These are phyloP conservation scores for Aleiodes testaceus DNA, from an alignment of 2,888 invertebrate species.

Conservation along the genomic window DNA sequence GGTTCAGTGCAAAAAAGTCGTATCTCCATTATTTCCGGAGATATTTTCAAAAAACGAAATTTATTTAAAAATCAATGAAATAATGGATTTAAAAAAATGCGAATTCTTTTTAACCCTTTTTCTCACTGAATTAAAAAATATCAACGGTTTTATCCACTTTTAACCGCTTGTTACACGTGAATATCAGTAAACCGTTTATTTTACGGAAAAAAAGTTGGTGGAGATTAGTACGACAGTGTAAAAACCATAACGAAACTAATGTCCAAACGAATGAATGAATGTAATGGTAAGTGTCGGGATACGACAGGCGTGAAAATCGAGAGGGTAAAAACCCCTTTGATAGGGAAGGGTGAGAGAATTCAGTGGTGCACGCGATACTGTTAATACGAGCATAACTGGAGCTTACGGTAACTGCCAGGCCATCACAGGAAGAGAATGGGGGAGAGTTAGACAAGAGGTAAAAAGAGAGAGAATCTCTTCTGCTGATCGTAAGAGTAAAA, in stretches of 20 bases:
- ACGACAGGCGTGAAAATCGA: slow-evolving; percentile 48
- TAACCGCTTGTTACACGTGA: too few species aligned
- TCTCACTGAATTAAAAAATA: too few species aligned
- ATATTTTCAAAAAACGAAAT: too few species aligned
- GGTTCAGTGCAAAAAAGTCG: too few species aligned
- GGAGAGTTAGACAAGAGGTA: slow-evolving; percentile 36
- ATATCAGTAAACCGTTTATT: too few species aligned
- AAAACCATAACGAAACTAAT: slow-evolving; percentile 38
- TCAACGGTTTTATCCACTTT: too few species aligned
- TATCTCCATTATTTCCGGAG: too few species aligned
- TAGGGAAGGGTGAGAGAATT: background rate
- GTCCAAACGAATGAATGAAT: slow-evolving; percentile 36
- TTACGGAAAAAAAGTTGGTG: slow-evolving; percentile 4
- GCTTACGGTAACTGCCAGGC: slow-evolving; percentile 50
- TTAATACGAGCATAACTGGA: slow-evolving; percentile 51
- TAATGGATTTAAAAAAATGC: too few species aligned
- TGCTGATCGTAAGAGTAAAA: slow-evolving; percentile 20
- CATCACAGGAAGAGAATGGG: slow-evolving; percentile 17
- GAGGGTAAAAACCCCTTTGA: slow-evolving; percentile 30
- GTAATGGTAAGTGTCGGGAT: slow-evolving; percentile 50
- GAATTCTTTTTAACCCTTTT: too few species aligned
- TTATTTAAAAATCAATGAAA: too few species aligned
- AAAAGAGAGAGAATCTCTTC: slow-evolving; percentile 19
- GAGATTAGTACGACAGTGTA: slow-evolving; percentile 25
- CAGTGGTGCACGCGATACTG: slow-evolving; percentile 37